These are phyloP conservation scores for Thunnus albacares DNA, from an alignment of 2,797 vertebrate genomes.

Conservation along the genomic window DNA sequence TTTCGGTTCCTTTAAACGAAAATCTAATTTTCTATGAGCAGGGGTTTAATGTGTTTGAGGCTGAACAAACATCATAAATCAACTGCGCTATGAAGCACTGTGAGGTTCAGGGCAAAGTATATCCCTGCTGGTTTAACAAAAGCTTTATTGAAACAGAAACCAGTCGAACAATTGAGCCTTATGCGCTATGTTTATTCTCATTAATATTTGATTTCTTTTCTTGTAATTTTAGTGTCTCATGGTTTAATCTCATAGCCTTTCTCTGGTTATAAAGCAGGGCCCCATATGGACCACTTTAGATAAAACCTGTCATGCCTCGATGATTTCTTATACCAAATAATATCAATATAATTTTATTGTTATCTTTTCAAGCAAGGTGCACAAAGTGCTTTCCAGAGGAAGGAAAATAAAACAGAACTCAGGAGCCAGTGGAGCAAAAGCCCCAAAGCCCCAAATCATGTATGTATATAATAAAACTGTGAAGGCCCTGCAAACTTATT, in stretches of 20 bases:
- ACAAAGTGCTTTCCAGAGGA: background rate
- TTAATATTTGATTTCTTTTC: background rate
- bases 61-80: constrained; percentile 52
- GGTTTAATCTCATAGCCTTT: constrained; percentile 10
- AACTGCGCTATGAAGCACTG: constrained; percentile 17
- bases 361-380: background rate
- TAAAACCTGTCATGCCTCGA: constrained; percentile 38
- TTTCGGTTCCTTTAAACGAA: constrained; percentile 27
- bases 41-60: constrained; percentile 42
- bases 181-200: constrained; percentile 3
- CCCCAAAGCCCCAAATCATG: background rate
- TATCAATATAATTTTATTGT: constrained; percentile 7
- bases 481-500: background rate
- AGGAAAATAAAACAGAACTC: constrained; percentile 11
- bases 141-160: constrained; percentile 17
- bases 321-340: constrained; percentile 25
- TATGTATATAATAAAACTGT: background rate
- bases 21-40: constrained; percentile 32
- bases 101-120: background rate
- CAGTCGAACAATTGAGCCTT: constrained; percentile 3
- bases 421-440: background rate
- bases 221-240: background rate
- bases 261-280: constrained; percentile 1
- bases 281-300: constrained; percentile 21
- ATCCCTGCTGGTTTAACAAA: constrained; percentile 21